Base-by-base conservation (phyloP, 2,888 invertebrate genomes). In the Sinotaia quadrata region DNA sequence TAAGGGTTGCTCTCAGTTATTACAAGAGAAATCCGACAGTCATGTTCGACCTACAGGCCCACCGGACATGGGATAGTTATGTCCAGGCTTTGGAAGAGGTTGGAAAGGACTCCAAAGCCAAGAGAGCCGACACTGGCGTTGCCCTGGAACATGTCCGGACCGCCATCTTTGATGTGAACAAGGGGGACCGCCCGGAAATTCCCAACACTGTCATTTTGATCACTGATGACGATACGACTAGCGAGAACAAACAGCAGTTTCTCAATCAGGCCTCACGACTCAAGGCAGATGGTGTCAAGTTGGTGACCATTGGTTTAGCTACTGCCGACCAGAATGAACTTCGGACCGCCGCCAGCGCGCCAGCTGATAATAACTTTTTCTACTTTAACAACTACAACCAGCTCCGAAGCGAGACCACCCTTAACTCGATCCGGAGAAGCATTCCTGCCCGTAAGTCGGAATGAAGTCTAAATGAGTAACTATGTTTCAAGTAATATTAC, bases 1-100 rank as follows among this genome's bases (percentile, higher is more conserved):
- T 80, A 2, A 75, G 84, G 67, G 82, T 79, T 71, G 82, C 82
- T n/a, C 60, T 87, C 7, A 83, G 87, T 5, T 81, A 85, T 56
- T 86, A 87, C 67, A 86, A 85, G 15, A 74, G 80, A 27, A 80
- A 85, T n/a, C 83, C 75, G 0, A 74, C 73, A 10, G 69, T 77
- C 21, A 29, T 71, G 21, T 78, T 65, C 33, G n/a, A 37, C 65
- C 44, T 65, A 4, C 54, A 56, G 56, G 44, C 44, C 15, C 56
- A 56, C 56, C 41, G 34, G 44, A 56, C 56, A 21, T 8, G 12
- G 24, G 56, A 36, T 12, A 33, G 21, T 34, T 56, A 44, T 34
- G 18, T n/a, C 24, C 36, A 56, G 56, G 65, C 12, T 1, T 27
- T 65, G 21, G 47, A 65, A 21, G 31, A 27, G 15, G 31, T 56